Evolutionary conservation across 2,113 vertebrate species (phyloP).

Genomic region (Perca schrenkii): DNA sequence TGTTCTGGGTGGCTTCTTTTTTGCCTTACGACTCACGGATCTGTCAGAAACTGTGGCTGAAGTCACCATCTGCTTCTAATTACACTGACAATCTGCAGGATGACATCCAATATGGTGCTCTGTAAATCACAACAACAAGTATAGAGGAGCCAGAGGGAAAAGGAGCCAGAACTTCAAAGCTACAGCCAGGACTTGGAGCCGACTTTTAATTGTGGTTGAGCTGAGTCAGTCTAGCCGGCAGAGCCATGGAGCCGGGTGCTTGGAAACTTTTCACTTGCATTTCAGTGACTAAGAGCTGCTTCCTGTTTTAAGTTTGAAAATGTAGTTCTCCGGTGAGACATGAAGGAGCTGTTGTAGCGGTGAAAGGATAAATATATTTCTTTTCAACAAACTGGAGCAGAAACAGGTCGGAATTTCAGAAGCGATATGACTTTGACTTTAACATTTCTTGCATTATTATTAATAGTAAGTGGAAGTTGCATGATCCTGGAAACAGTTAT

Average conservation of each 20-base stretch:
- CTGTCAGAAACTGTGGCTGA: conserved; percentile 31
- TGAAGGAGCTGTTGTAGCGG: conserved; percentile 13
- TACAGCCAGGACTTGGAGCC: conserved; percentile 40
- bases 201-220: conserved; percentile 45
- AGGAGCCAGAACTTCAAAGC: conserved; percentile 13
- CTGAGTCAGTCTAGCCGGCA: conserved; percentile 56
- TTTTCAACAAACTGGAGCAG: conserved; percentile 62
- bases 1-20: conserved; percentile 49
- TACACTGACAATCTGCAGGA: conserved; percentile 40
- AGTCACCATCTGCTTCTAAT: conserved; percentile 62
- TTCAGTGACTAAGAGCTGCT: conserved; percentile 45
- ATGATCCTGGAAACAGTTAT: conserved; percentile 17
- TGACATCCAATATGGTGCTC: conserved; percentile 14
- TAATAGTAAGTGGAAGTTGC: conserved; percentile 24
- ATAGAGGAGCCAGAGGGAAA: conserved; percentile 5
- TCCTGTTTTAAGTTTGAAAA: conserved; percentile 53
- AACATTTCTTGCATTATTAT: neutral
- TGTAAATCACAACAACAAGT: conserved; percentile 13
- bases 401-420: conserved; percentile 58
- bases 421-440: conserved; percentile 29
- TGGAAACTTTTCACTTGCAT: conserved; percentile 46
- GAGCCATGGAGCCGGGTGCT: conserved; percentile 12
- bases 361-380: conserved; percentile 37
- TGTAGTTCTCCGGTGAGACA: conserved; percentile 26
- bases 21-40: conserved; percentile 48